phyloP scores from a whole-genome alignment of 2,888 invertebrate species.

The Cataglyphis cursor region DNA sequence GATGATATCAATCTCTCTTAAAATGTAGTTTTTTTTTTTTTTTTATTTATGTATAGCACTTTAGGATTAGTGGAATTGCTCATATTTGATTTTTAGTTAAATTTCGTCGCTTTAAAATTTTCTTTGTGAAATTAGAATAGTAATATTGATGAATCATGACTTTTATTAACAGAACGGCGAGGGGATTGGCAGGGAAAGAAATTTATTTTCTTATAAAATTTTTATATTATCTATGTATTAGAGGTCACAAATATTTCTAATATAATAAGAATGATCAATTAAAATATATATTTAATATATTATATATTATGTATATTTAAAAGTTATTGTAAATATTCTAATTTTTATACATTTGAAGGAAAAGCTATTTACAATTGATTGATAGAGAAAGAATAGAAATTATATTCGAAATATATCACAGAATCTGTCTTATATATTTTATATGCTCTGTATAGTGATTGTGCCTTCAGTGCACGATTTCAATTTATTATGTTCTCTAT shows the following conservation, averaged over 20 bases:
- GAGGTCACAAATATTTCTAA: background rate
- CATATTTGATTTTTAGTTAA: background rate
- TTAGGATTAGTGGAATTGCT: background rate
- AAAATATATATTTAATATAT: too few species aligned
- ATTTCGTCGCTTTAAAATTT: background rate
- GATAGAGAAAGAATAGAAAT: slow-evolving; percentile 18
- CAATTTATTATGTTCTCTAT: slow-evolving; percentile 40
- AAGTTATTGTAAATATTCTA: background rate
- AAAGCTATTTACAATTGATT: slow-evolving; percentile 30
- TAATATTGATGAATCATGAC: background rate
- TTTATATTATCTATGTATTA: background rate
- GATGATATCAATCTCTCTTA: background rate
- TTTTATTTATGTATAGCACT: background rate
- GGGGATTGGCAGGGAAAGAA: too few species aligned
- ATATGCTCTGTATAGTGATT: slow-evolving; percentile 12
- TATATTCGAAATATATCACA: slow-evolving; percentile 7
- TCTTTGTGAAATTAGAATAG: background rate
- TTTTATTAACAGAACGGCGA: background rate
- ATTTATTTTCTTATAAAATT: background rate
- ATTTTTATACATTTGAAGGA: background rate
- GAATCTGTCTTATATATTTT: slow-evolving; percentile 22
- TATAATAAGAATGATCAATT: background rate
- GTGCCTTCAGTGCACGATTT: slow-evolving; percentile 36
- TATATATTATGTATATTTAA: background rate
- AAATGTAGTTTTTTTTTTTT: background rate